Conservation (phyloP, 2,888 invertebrate genomes). For the Pharmacophagus antenor region DNA sequence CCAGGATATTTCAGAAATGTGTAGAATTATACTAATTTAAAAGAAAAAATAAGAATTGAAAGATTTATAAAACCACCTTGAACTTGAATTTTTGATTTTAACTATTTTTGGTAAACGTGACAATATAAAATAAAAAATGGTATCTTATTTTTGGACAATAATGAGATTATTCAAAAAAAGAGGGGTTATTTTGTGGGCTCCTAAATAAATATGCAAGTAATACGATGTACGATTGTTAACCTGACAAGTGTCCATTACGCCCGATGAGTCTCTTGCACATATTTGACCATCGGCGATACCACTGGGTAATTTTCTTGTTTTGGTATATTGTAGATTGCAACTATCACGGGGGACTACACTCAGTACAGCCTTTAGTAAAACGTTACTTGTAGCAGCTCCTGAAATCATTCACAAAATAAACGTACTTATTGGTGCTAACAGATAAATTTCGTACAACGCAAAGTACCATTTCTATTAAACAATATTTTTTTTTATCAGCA, state of each 20-base stretch:
- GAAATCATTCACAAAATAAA: background rate
- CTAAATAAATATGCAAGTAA: too few relatives aligned
- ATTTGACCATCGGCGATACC: conserved; percentile 19
- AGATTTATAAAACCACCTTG: too few relatives aligned
- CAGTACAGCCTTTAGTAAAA: conserved; percentile 14
- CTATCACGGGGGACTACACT: conserved; percentile 11
- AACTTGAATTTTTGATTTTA: too few relatives aligned
- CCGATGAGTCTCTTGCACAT: conserved; percentile 13
- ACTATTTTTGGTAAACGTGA: too few relatives aligned
- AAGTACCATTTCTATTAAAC: background rate
- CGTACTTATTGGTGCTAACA: background rate
- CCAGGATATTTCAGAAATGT: too few relatives aligned
- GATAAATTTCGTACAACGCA: background rate
- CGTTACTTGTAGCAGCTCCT: conserved; percentile 15
- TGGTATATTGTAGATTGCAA: conserved; percentile 7
- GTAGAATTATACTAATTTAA: too few relatives aligned
- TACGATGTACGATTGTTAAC: too few relatives aligned
- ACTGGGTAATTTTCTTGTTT: conserved; percentile 7
- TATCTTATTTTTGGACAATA: background rate
- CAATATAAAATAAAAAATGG: too few relatives aligned
- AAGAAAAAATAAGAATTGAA: too few relatives aligned
- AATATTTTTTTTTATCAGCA: background rate
- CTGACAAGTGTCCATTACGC: conserved; percentile 22
- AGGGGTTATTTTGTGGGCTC: background rate
- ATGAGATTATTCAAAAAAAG: background rate